Conservation (phyloP, 2,888 invertebrate genomes). For the Mesochorus sp. region DNA sequence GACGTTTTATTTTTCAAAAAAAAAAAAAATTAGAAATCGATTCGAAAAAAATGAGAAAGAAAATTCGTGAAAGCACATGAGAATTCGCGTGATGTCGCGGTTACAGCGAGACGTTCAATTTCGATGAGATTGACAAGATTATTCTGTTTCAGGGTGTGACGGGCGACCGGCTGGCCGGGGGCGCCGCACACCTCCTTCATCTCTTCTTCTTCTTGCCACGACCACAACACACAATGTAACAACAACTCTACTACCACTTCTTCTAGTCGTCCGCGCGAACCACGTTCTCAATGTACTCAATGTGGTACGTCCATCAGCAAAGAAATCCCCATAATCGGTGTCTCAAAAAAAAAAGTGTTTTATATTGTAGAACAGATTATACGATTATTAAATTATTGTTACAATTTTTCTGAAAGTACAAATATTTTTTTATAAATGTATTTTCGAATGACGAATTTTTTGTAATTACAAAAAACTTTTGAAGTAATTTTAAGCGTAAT, state of each 20-base stretch:
- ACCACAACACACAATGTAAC: conserved; percentile 81
- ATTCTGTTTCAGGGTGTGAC: conserved; percentile 82
- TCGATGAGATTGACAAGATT: conserved; percentile 79
- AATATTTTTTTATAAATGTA: too few relatives aligned
- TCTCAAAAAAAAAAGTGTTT: conserved; percentile 63
- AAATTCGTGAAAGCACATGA: conserved; percentile 10
- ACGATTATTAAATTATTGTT: too few relatives aligned
- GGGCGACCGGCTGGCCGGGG: conserved; percentile 82
- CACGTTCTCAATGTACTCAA: conserved; percentile 80
- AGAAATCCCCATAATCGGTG: conserved; percentile 79
- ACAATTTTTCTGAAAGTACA: too few relatives aligned
- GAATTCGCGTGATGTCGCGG: conserved; percentile 25
- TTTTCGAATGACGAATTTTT: too few relatives aligned
- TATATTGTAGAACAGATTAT: too few relatives aligned
- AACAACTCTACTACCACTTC: conserved; percentile 67
- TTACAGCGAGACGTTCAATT: conserved; percentile 55
- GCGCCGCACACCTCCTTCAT: conserved; percentile 82
- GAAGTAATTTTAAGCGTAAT: too few relatives aligned
- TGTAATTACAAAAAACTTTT: too few relatives aligned
- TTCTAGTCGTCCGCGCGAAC: conserved; percentile 78
- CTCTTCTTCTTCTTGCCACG: conserved; percentile 81
- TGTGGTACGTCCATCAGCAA: conserved; percentile 79
- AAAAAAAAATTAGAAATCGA: neutral
- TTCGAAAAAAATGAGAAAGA: neutral
- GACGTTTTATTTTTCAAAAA: neutral